phyloP scores from a whole-genome alignment of 1,140 invertebrate genomes.

The Drosophila pseudoananassae region DNA sequence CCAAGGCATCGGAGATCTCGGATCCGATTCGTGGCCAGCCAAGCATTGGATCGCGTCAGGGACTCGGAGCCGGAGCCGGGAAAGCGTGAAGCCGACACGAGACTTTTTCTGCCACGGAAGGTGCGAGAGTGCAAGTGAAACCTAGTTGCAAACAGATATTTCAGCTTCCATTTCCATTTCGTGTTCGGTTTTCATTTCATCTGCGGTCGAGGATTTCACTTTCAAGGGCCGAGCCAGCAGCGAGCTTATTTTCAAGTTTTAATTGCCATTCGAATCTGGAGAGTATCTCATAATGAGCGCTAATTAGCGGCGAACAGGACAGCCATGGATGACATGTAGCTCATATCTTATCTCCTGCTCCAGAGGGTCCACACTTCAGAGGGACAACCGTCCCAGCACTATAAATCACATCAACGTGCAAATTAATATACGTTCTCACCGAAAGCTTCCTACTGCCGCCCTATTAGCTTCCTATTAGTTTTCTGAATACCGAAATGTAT shows the following conservation, averaged over 20 bases:
- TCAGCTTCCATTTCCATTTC: conserved; percentile 24
- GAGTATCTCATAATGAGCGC: conserved; percentile 34
- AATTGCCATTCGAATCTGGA: conserved; percentile 3
- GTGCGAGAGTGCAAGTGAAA: conserved; percentile 69
- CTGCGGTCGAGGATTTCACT: conserved; percentile 10
- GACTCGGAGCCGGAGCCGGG: conserved; percentile 12
- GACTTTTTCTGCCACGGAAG: conserved; percentile 55
- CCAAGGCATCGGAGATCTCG: conserved; percentile 13
- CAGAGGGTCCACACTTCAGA: too few species aligned
- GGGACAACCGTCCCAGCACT: too few species aligned
- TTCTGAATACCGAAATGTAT: conserved; percentile 6
- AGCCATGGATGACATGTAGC: conserved; percentile 31
- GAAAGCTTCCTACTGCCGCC: too few species aligned
- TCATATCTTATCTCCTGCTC: conserved; percentile 34
- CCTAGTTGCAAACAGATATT: conserved; percentile 8
- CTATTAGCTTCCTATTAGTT: conserved; percentile 4
- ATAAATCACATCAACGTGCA: too few species aligned
- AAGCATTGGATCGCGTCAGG: conserved; percentile 23
- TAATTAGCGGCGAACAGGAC: conserved; percentile 33
- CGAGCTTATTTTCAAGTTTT: not conserved
- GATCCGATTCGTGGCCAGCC: conserved; percentile 33
- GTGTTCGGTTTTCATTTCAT: conserved; percentile 34
- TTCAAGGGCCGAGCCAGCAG: conserved; percentile 13
- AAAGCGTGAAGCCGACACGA: conserved; percentile 64
- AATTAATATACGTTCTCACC: too few species aligned